Conservation (phyloP, 2,888 invertebrate species). For the Achlya flavicornis region DNA sequence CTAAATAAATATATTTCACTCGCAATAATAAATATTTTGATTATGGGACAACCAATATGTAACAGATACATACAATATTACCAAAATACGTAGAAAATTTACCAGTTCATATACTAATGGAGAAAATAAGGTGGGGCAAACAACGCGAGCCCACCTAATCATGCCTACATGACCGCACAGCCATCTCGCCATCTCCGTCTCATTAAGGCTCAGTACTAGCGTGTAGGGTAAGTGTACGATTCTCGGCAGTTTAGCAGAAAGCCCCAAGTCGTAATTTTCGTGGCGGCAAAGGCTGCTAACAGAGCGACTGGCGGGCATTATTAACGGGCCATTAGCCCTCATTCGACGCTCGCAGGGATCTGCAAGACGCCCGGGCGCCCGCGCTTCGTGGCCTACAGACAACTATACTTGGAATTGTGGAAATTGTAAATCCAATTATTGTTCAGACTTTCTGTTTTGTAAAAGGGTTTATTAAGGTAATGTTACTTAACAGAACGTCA, state of each 20-base stretch:
- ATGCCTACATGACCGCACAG: constrained; percentile 47
- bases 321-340: constrained; percentile 76
- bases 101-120: constrained; percentile 29
- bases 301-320: constrained; percentile 72
- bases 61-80: not conserved
- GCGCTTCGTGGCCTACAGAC: constrained; percentile 19
- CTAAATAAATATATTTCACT: too few relatives aligned
- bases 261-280: constrained; percentile 69
- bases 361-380: constrained; percentile 21
- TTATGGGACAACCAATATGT: too few relatives aligned
- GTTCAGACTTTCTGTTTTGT: constrained; percentile 14
- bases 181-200: constrained; percentile 47
- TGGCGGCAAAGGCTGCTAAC: constrained; percentile 64
- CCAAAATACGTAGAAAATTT: not conserved
- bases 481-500: not conserved
- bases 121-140: constrained; percentile 28
- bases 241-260: constrained; percentile 67
- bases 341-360: constrained; percentile 62
- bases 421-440: constrained; percentile 46
- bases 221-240: constrained; percentile 53
- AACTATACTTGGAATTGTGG: constrained; percentile 27
- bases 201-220: constrained; percentile 52
- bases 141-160: constrained; percentile 40
- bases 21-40: too few relatives aligned
- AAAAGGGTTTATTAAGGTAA: not conserved